phyloP scores from a whole-genome alignment of 2,888 invertebrate genomes.

The Ferrisia virgata region DNA sequence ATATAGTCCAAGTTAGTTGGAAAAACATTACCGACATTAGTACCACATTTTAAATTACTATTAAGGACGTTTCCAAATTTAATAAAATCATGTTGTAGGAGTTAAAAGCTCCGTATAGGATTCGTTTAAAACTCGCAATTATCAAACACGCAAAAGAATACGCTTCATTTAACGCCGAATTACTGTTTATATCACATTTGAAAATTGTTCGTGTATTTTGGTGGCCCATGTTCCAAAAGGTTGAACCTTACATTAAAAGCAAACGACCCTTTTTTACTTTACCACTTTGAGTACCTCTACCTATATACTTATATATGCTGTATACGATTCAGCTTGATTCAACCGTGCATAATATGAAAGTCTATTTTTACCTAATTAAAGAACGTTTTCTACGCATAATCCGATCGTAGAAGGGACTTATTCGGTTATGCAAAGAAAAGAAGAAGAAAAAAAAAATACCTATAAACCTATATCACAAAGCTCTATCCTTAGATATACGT shows the following conservation, averaged over 20 bases:
- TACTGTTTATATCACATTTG: conserved; percentile 32
- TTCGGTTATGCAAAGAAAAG: no score
- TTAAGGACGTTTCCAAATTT: conserved; percentile 25
- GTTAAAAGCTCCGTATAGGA: conserved; percentile 29
- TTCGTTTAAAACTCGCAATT: conserved; percentile 25
- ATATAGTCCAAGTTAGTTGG: conserved; percentile 8
- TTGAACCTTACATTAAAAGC: conserved; percentile 22
- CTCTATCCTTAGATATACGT: neutral
- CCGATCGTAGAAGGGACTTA: neutral
- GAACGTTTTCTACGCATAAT: neutral
- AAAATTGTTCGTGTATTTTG: conserved; percentile 19
- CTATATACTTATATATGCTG: no score
- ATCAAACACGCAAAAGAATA: conserved; percentile 29
- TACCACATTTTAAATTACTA: conserved; percentile 30
- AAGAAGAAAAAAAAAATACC: neutral
- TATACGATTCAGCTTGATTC: conserved; percentile 16
- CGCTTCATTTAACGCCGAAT: conserved; percentile 35
- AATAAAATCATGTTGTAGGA: conserved; percentile 23
- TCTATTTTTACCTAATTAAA: conserved; percentile 36
- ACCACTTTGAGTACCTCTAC: neutral
- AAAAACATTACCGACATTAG: conserved; percentile 31
- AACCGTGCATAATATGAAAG: conserved; percentile 18
- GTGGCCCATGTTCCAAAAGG: conserved; percentile 23
- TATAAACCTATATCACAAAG: neutral
- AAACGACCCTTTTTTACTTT: conserved; percentile 20